Conservation (phyloP, 2,888 invertebrate genomes). For the Diachrysia chrysitis region DNA sequence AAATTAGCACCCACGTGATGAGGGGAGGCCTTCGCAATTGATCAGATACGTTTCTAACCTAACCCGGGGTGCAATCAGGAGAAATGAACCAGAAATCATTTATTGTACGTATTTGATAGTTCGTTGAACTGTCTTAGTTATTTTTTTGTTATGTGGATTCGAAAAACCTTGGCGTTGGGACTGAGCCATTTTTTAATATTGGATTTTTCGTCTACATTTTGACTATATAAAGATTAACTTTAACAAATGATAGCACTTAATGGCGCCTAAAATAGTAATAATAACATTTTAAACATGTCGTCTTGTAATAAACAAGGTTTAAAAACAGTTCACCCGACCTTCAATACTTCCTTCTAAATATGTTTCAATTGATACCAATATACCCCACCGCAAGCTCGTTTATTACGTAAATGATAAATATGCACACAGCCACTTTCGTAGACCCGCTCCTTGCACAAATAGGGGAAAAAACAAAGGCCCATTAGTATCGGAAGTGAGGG, state of each 20-base stretch:
- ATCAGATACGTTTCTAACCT: not conserved
- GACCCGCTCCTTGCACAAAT: conserved; percentile 33
- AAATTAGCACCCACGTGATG: not conserved
- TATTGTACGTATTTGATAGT: not conserved
- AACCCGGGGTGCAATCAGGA: not conserved
- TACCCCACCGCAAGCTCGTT: not conserved
- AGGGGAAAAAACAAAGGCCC: conserved; percentile 75
- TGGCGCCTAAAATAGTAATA: too few relatives aligned
- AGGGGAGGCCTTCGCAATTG: not conserved
- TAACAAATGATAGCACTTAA: too few relatives aligned
- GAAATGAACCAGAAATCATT: not conserved
- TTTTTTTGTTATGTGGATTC: too few relatives aligned
- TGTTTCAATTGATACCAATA: not conserved
- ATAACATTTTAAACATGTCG: too few relatives aligned
- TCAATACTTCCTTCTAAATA: not conserved
- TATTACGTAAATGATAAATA: conserved; percentile 42
- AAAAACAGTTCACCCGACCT: too few relatives aligned
- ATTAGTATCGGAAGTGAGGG: conserved; percentile 83
- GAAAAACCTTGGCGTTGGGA: too few relatives aligned
- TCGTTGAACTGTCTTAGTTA: too few relatives aligned
- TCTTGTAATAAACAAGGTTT: too few relatives aligned
- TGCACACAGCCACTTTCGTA: conserved; percentile 15
- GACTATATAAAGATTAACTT: too few relatives aligned
- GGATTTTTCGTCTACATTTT: too few relatives aligned
- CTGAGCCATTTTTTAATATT: too few relatives aligned